A percentile compares a stretch with the other conserved stretches of the same genome.
These are phyloP conservation scores for Agapornis roseicollis DNA, from an alignment of 2,113 vertebrate genomes.

Conservation along the genomic window DNA sequence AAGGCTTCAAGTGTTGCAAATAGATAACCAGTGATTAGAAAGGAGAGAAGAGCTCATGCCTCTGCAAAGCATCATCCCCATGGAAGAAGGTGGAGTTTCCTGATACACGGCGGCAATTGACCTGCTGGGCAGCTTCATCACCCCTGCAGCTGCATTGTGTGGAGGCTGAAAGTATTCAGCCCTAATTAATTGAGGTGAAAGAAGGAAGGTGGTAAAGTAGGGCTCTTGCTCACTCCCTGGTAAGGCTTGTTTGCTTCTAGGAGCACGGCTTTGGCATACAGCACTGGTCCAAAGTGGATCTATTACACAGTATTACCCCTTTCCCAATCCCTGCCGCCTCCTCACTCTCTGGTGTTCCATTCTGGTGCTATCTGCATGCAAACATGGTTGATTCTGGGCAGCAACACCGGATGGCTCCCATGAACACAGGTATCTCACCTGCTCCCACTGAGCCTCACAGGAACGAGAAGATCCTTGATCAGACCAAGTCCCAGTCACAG, in stretches of 20 bases:
- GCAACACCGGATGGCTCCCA: background rate
- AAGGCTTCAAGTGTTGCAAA: background rate
- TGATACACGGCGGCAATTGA: background rate
- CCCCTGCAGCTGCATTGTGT: fast-evolving
- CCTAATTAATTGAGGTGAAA: background rate
- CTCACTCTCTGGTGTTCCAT: background rate
- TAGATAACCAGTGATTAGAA: background rate
- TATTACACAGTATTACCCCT: background rate
- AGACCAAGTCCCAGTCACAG: background rate
- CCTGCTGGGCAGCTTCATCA: background rate
- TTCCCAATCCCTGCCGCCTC: background rate
- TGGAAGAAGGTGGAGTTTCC: background rate
- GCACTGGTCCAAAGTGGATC: background rate
- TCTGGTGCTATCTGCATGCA: background rate
- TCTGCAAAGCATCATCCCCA: fast-evolving
- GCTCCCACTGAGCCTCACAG: background rate
- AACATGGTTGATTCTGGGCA: background rate
- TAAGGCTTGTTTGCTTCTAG: background rate
- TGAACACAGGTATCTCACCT: background rate
- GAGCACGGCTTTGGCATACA: background rate
- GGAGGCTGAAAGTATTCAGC: background rate
- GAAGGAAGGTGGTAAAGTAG: background rate
- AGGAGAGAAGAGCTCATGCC: background rate
- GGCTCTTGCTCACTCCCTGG: background rate
- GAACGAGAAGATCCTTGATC: background rate